Conservation (phyloP, 1,140 invertebrate species). For the Philotrypesis tridentata region DNA sequence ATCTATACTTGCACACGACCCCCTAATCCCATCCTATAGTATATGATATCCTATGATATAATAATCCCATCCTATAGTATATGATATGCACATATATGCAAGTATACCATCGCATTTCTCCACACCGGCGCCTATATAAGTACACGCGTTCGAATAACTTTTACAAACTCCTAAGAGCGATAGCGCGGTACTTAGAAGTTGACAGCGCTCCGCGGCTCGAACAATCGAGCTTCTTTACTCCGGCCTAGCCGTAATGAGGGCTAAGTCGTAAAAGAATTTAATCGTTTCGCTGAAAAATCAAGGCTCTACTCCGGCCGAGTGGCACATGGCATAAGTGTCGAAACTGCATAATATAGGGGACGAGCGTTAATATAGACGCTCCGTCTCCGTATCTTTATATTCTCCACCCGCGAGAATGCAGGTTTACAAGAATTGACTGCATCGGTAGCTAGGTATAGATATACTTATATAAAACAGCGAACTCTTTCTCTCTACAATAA, state of each 20-base stretch:
- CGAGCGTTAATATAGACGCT: too few species aligned
- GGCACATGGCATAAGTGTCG: background rate
- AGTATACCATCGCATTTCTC: too few species aligned
- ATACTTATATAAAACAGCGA: too few species aligned
- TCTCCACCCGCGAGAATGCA: background rate
- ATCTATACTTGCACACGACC: too few species aligned
- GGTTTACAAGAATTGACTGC: too few species aligned
- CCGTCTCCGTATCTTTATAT: background rate
- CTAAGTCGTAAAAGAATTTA: background rate
- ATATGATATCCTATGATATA: too few species aligned
- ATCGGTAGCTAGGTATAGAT: too few species aligned
- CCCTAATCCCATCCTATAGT: too few species aligned
- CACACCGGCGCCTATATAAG: background rate
- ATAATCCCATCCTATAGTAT: too few species aligned
- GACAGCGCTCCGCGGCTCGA: background rate
- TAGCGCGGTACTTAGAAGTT: background rate
- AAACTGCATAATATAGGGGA: slow-evolving; percentile 1
- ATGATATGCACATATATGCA: too few species aligned
- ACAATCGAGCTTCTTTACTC: background rate
- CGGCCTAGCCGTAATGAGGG: background rate
- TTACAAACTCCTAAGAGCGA: background rate
- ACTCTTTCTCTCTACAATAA: too few species aligned
- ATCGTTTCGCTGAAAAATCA: background rate
- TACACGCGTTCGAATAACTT: background rate
- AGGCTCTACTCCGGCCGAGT: background rate